Conservation (phyloP, 2,888 invertebrate genomes). For the Pecten maximus region DNA sequence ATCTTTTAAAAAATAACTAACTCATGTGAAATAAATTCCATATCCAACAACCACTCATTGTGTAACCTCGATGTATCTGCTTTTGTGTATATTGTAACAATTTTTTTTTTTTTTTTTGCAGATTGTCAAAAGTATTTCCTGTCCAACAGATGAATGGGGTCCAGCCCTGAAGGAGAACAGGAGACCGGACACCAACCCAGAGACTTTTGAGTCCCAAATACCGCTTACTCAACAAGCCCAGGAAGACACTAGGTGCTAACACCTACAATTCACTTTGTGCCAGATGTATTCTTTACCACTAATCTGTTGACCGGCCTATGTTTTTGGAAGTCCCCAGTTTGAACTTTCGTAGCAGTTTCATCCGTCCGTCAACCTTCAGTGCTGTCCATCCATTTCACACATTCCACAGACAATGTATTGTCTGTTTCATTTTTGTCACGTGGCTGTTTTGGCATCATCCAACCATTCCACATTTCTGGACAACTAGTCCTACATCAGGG, state of each 20-base stretch:
- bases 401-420: not conserved
- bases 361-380: not conserved
- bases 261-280: not conserved
- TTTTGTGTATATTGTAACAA: no score
- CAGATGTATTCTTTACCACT: not conserved
- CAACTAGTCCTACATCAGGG: not conserved
- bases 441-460: not conserved
- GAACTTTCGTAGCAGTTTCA: not conserved
- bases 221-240: conserved; percentile 58
- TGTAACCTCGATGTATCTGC: no score
- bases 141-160: conserved; percentile 80
- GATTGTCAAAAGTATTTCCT: conserved; percentile 74
- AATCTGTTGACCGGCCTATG: not conserved
- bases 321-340: not conserved
- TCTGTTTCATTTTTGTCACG: not conserved
- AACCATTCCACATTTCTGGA: not conserved
- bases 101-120: conserved; percentile 64
- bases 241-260: conserved; percentile 35
- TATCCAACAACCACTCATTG: no score
- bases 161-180: conserved; percentile 73
- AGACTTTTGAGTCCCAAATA: conserved; percentile 65
- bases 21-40: no score
- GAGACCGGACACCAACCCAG: conserved; percentile 55
- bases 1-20: no score
- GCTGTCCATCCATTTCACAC: not conserved